Evolutionary conservation across 2,113 vertebrate species (phyloP).

Genomic region (Myotis brandtii): DNA sequence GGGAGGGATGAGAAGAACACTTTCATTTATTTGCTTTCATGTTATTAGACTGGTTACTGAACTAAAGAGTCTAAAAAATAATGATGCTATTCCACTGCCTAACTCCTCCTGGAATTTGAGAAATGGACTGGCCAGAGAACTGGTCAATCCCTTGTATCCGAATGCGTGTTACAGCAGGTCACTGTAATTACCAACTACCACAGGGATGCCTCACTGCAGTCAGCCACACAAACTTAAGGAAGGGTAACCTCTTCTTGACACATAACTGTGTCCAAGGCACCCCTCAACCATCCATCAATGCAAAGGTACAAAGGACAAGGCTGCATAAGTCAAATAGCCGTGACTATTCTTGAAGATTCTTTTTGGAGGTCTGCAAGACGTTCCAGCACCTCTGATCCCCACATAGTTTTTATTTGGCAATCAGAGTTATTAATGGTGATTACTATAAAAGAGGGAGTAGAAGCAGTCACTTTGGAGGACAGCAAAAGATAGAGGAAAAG

Average conservation of each 20-base stretch:
- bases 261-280: neutral
- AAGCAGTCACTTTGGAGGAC: neutral
- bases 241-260: neutral
- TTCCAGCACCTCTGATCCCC: neutral
- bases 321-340: neutral
- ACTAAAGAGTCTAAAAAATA: neutral
- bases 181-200: neutral
- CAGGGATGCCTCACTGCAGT: neutral
- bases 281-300: neutral
- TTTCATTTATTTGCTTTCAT: neutral
- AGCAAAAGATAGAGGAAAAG: neutral
- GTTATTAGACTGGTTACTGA: neutral
- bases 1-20: neutral
- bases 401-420: neutral
- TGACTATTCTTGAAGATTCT: neutral
- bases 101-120: fast-evolving
- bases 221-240: neutral
- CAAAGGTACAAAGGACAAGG: neutral
- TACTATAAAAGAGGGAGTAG: neutral
- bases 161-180: neutral
- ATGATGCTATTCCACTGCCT: neutral
- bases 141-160: neutral
- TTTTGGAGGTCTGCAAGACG: neutral
- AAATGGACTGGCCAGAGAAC: neutral
- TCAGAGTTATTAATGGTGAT: neutral